Percentiles rank a stretch among this genome's conserved stretches.
Evolutionary conservation across 2,797 vertebrate genomes (phyloP).

Genomic region (Tragelaphus eurycerus): DNA sequence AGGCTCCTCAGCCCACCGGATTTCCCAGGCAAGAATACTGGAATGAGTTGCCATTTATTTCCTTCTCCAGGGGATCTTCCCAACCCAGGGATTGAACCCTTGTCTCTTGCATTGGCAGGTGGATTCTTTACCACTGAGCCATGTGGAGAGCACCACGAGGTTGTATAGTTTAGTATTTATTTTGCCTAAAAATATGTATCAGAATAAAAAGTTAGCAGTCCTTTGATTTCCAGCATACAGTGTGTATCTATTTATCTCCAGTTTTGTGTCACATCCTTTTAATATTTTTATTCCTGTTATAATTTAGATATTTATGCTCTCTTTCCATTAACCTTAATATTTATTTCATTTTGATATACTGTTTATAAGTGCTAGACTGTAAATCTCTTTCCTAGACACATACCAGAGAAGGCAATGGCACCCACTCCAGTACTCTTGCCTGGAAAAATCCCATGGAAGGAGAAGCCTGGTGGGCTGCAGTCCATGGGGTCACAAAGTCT

Average conservation of each 20-base stretch:
- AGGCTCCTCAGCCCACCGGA: not conserved
- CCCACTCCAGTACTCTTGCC: not conserved
- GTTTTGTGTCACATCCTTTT: not conserved
- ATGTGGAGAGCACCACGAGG: not conserved
- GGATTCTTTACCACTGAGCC: not conserved
- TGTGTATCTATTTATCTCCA: not conserved
- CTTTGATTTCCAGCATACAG: not conserved
- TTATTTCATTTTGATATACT: conserved; percentile 1
- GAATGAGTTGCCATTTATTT: not conserved
- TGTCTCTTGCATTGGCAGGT: not conserved
- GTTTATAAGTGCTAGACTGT: not conserved
- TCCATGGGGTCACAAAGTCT: accelerated
- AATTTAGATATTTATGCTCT: not conserved
- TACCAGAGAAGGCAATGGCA: not conserved
- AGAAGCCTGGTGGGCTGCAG: too few relatives aligned
- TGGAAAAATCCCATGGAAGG: not conserved
- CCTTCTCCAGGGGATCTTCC: not conserved
- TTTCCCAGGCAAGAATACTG: not conserved
- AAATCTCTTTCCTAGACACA: not conserved
- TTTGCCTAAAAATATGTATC: not conserved
- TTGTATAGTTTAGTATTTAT: not conserved
- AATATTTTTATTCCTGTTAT: not conserved
- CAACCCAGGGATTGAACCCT: not conserved
- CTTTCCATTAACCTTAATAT: not conserved
- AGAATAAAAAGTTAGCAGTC: not conserved